These are phyloP conservation scores for Crypturellus tataupa DNA, from an alignment of 2,797 vertebrate genomes.

Conservation along the genomic window DNA sequence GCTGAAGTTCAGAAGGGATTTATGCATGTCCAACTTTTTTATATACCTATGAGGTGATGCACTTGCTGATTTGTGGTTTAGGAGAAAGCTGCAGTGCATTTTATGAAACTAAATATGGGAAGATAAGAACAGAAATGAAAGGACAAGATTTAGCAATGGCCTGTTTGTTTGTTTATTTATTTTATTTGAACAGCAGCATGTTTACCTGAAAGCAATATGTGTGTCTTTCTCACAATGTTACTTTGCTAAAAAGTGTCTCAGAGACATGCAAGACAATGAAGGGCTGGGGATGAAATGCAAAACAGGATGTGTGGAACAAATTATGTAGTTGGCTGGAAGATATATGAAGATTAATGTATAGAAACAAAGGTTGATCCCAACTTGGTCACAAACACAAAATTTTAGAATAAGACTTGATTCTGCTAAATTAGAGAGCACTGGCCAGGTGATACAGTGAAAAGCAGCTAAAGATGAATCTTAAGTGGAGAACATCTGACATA, in stretches of 20 bases:
- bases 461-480: neutral
- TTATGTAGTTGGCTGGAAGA: neutral
- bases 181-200: neutral
- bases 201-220: neutral
- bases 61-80: too few relatives aligned
- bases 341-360: neutral
- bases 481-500: neutral
- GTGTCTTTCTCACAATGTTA: neutral
- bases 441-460: neutral
- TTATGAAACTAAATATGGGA: neutral
- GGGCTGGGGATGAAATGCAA: neutral
- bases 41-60: too few relatives aligned
- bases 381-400: neutral
- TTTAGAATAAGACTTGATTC: neutral
- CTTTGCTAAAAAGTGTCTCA: neutral
- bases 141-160: neutral
- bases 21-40: too few relatives aligned
- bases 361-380: neutral
- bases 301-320: neutral
- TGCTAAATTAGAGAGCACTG: neutral
- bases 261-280: neutral
- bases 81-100: too few relatives aligned
- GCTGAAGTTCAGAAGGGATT: too few relatives aligned
- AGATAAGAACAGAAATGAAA: neutral
- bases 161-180: accelerated